Base-by-base conservation (phyloP, 2,113 vertebrate genomes). In the Cryptoleucopteryx plumbea region DNA sequence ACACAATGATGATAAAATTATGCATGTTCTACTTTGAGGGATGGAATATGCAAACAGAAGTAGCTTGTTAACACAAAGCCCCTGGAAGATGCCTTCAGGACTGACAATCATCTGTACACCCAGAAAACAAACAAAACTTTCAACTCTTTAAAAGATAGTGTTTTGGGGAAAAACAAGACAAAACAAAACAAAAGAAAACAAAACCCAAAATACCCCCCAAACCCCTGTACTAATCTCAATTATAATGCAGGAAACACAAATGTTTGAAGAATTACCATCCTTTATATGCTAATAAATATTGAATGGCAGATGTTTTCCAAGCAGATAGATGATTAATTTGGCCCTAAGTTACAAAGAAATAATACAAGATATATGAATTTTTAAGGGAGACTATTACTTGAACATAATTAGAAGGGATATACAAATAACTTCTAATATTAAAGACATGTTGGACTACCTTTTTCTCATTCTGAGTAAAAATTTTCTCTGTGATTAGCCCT, bases 1-100 rank as follows among this genome's bases (percentile, higher is more conserved):
- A 98, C 90, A 98, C 96, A 93, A 55, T 86, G 97, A 98, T 97
- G 98, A 97, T 96, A 90, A 97, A 98, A 98, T 97, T 98, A 95
- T 97, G 93, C 80, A 75, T 96, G 93, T 88, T 85, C 78, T 96
- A 67, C 86, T 97, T 89, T 96, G 94, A 98, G 86, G 95, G 72
- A 93, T 78, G 95, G 94, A 96, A 93, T 97, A 95, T 82, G 81
- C 96, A 97, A 97, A 95, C 84, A 96, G 89, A 97, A 97, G 86
- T 92, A 93, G 48, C 79, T 97, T 95, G 92, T 97, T 98, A 97
- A 94, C 90, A 96, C 71, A 96, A 96, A 97, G 84, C 36, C 68
- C 95, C 93, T 96, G 86, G 56, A 95, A 97, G 85, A n/a, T 23
- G 45, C 86, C 75, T 95, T 93, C 68, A 97, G 90, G 82, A 97